Base-by-base conservation (phyloP, 1,140 invertebrate species). In the Cydia amplana region DNA sequence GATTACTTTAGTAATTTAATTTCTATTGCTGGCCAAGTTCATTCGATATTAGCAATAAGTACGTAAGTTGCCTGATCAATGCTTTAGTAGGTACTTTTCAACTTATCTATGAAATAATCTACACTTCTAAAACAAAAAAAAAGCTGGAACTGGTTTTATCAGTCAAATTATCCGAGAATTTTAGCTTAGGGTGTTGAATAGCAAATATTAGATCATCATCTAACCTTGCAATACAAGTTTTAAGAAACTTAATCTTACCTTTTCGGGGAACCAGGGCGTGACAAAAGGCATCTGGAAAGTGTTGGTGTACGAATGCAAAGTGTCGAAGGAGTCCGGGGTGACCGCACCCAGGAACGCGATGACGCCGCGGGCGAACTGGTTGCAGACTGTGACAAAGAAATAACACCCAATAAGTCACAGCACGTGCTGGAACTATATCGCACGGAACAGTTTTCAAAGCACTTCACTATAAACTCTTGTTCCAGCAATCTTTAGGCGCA, bases 221-320 rank as follows among this genome's bases (percentile, higher is more conserved):
- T 40, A 40, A 40, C 9, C 9, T 40, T 9, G 36, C 36, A 9
- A 40, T 43, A 0, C 43, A 16, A 46, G 43, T 43, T 14, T 43
- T 14, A 25, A 9, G 7, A 46, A 46, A 4, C 12, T 12, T 4
- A 16, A 16, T 46, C 12, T 95, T 94, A 97, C 96, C 94, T 98
- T 97, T 93, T 98, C 97, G 0, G 97, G 97, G 91, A 98, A 98
- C 96, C 97, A 98, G 10, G 97, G 97, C 36, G 97, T 98, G 49
- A 99, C 95, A 87, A 99, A 98, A 25, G 98, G 98, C 96, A 99
- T 97, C 90, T 98, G 97, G 90, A 99, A 99, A 5, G 98, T 98
- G 91, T 99, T 98, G 83, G 97, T 97, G 93, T 98, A 99, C 1
- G 97, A 98, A 87, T 99, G 97, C 55, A 99, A 95, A 18, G 98